Base-by-base conservation (phyloP, 1,140 invertebrate genomes). In the Wasmannia auropunctata region DNA sequence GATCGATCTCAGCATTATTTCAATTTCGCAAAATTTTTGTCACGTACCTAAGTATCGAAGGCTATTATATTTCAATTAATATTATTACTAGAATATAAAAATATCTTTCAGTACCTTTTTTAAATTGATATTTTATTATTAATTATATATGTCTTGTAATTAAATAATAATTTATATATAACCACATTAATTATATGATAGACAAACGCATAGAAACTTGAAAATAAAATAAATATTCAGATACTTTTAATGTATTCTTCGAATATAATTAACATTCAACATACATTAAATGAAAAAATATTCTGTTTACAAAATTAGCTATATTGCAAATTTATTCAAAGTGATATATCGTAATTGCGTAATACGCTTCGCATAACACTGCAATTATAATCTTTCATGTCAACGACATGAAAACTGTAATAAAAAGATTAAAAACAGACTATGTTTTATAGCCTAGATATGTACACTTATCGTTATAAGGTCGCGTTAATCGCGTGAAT, bases 141-240 rank as follows among this genome's bases (percentile, higher is more conserved):
- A 46, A 22, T 22, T 25, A 34, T 16, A 8, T 56, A 22, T 25
- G 14, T 40, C 7, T 1, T 58, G 2, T 40, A 76, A 76, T 60
- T 16, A 43, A 43, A 40, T 51, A 75, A 25, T 75, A 72, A 72
- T 31, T 72, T 72, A 72, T 51, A n/a, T 49, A 49, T 19, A 49
- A 70, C 7, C 8, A 16, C 19, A n/a, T n/a, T 10, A 19, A 31
- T 51, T 49, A 54, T 10, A 54, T 54, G 0, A 54, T 54, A 54
- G 2, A 8, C n/a, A 46, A 46, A 75, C 1, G 16, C 28, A 1
- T 75, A 19, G 5, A 40, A 14, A 60, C 11, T 11, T n/a, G 11
- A 0, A 62, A 77, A 77, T 62, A 46, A 43, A 28, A 60, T 58
- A 2, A 76, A 28, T 77, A 43, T 43, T 28, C 8, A 0, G 5